Evolutionary conservation across 2,888 invertebrate species (phyloP).

Genomic region (Torymus aiolomorphi): DNA sequence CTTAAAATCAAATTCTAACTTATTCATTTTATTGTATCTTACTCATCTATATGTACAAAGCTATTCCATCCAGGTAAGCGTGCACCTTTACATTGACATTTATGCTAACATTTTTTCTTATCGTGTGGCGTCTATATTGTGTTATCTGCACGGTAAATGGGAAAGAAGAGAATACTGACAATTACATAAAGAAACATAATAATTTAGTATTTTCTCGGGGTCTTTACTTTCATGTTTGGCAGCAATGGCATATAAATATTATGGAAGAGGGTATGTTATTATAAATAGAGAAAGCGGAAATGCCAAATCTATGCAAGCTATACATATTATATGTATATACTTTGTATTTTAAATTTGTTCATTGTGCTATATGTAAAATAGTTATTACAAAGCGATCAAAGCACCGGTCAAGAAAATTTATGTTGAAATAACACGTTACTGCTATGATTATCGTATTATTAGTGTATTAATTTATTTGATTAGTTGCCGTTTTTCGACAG

Average conservation of each 20-base stretch:
- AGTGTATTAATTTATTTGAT: slow-evolving; percentile 53
- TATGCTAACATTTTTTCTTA: slow-evolving; percentile 54
- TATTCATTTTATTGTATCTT: slow-evolving; percentile 12
- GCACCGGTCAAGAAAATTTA: slow-evolving; percentile 53
- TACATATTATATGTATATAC: too few relatives aligned
- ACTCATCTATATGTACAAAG: slow-evolving; percentile 42
- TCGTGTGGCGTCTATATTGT: slow-evolving; percentile 9
- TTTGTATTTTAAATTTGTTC: slow-evolving; percentile 57
- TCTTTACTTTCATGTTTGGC: slow-evolving; percentile 42
- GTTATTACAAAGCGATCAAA: slow-evolving; percentile 53
- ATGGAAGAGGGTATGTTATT: slow-evolving; percentile 34
- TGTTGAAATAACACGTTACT: slow-evolving; percentile 50
- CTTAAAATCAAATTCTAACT: slow-evolving; percentile 33
- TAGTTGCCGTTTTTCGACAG: slow-evolving; percentile 21
- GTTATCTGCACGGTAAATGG: slow-evolving; percentile 33
- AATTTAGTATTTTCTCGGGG: slow-evolving; percentile 57
- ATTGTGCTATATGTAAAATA: slow-evolving; percentile 51
- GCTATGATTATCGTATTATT: slow-evolving; percentile 48
- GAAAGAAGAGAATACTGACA: slow-evolving; percentile 67
- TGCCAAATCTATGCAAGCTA: too few relatives aligned
- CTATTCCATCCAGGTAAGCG: slow-evolving; percentile 51
- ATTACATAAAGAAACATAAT: slow-evolving; percentile 56
- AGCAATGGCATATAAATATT: slow-evolving; percentile 35
- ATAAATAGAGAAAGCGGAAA: too few relatives aligned
- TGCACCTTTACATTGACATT: too few relatives aligned